Conservation (phyloP, 30 jellyfish, hydroid and myxozoan species). For the Aurelia aurita region DNA sequence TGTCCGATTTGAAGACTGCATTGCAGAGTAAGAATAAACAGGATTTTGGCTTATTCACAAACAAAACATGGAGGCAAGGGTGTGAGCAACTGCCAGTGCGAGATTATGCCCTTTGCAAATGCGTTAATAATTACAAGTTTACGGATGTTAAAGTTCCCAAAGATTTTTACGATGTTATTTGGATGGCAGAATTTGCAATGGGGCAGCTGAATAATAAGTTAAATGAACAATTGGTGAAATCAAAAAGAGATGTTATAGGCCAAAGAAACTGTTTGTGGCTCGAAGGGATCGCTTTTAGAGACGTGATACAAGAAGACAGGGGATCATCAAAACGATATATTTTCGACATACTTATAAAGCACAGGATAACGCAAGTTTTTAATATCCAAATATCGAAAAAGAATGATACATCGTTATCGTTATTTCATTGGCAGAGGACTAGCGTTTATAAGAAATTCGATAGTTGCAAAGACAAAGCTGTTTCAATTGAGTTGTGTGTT, state of each 20-base stretch:
- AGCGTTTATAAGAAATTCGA: slow-evolving; percentile 65
- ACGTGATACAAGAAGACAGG: slow-evolving; percentile 22
- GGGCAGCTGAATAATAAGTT: slow-evolving; percentile 78
- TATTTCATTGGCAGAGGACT: slow-evolving; percentile 83
- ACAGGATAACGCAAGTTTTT: slow-evolving; percentile 47
- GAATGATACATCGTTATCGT: slow-evolving; percentile 8
- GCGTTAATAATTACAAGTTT: slow-evolving; percentile 32
- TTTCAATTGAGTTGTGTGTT: slow-evolving; percentile 75
- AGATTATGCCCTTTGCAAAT: slow-evolving; percentile 80
- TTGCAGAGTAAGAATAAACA: not conserved
- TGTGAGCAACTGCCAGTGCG: slow-evolving; percentile 73
- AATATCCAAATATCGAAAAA: slow-evolving; percentile 62
- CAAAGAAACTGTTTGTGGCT: slow-evolving; percentile 60
- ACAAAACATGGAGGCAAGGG: slow-evolving; percentile 41
- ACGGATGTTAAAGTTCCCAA: not conserved
- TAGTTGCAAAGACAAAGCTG: slow-evolving; percentile 67
- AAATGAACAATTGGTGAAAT: not conserved
- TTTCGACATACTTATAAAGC: slow-evolving; percentile 65
- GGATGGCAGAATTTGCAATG: slow-evolving; percentile 89
- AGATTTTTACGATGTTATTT: slow-evolving; percentile 31
- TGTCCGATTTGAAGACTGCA: slow-evolving; percentile 32
- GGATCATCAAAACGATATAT: slow-evolving; percentile 20
- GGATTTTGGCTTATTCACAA: slow-evolving; percentile 55
- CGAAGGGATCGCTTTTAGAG: slow-evolving; percentile 46
- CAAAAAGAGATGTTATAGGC: not conserved